Conservation (phyloP, 2,888 invertebrate genomes). For the Hyalella azteca region DNA sequence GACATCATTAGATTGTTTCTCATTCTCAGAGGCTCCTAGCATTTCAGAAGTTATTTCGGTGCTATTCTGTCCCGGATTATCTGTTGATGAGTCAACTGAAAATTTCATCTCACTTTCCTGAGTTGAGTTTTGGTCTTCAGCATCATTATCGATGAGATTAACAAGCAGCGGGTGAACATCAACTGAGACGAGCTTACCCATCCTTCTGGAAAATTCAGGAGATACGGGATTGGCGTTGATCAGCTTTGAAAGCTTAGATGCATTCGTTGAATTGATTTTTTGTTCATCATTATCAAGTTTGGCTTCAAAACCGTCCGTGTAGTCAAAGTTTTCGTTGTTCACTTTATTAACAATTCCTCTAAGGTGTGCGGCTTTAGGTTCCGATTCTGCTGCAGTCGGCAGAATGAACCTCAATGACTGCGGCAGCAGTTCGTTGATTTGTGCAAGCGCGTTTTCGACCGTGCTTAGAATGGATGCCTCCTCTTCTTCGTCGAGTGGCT, state of each 20-base stretch:
- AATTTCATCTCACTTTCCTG: too few relatives aligned
- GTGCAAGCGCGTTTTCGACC: not conserved
- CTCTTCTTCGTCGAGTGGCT: not conserved
- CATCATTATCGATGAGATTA: too few relatives aligned
- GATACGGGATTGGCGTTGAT: too few relatives aligned
- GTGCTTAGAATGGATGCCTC: not conserved
- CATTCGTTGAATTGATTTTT: too few relatives aligned
- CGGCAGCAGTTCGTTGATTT: not conserved
- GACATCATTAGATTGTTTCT: too few relatives aligned
- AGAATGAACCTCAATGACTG: not conserved
- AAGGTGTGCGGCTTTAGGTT: not conserved
- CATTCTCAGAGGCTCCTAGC: too few relatives aligned
- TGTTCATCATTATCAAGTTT: not conserved
- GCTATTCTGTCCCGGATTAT: too few relatives aligned
- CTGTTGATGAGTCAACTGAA: too few relatives aligned
- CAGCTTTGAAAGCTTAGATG: too few relatives aligned
- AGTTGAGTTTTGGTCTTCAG: too few relatives aligned
- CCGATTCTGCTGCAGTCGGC: not conserved
- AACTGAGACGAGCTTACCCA: not conserved
- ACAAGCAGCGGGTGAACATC: not conserved
- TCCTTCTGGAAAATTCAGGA: not conserved
- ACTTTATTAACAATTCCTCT: not conserved
- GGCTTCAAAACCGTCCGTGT: slow-evolving; percentile 29
- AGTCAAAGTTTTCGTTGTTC: slow-evolving; percentile 23
- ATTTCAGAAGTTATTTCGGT: too few relatives aligned